These are phyloP conservation scores for Kryptolebias marmoratus DNA, from an alignment of 2,113 vertebrate species.

Conservation along the genomic window DNA sequence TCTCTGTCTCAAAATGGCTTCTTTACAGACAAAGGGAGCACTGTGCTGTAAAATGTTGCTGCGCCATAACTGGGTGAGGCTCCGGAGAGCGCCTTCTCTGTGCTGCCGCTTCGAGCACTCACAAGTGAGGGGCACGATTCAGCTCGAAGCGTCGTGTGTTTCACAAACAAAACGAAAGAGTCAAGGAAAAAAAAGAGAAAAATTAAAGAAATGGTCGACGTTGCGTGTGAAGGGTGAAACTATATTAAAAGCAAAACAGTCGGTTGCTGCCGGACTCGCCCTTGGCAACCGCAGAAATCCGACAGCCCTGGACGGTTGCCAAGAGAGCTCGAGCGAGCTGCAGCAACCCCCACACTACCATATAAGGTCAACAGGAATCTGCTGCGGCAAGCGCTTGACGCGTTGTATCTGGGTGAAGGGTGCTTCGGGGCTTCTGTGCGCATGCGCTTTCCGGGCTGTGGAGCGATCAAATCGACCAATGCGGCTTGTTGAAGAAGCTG, in stretches of 20 bases:
- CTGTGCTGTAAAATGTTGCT: constrained; percentile 72
- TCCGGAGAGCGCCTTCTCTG: constrained; percentile 17
- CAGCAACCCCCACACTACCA: constrained; percentile 68
- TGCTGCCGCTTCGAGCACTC: background rate
- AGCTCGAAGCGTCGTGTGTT: constrained; percentile 8
- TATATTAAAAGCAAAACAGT: constrained; percentile 17
- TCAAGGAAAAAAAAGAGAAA: background rate
- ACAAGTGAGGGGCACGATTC: background rate
- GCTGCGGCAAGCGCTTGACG: constrained; percentile 34
- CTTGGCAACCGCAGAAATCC: constrained; percentile 61
- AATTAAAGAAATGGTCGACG: background rate
- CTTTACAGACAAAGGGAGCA: constrained; percentile 77
- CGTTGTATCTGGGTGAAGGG: constrained; percentile 47
- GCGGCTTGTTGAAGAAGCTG: constrained; percentile 16
- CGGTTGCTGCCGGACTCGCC: constrained; percentile 43
- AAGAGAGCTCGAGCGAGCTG: constrained; percentile 54
- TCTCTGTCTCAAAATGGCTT: constrained; percentile 84
- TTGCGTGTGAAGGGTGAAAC: constrained; percentile 10
- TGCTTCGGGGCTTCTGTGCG: constrained; percentile 32
- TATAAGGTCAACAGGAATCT: constrained; percentile 77
- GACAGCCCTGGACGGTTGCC: constrained; percentile 69
- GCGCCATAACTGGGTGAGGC: constrained; percentile 83
- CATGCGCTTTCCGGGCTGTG: background rate
- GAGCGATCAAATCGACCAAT: constrained; percentile 1
- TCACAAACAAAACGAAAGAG: background rate